These are phyloP conservation scores for Augochlora pura DNA, from an alignment of 1,140 invertebrate genomes.

Conservation along the genomic window DNA sequence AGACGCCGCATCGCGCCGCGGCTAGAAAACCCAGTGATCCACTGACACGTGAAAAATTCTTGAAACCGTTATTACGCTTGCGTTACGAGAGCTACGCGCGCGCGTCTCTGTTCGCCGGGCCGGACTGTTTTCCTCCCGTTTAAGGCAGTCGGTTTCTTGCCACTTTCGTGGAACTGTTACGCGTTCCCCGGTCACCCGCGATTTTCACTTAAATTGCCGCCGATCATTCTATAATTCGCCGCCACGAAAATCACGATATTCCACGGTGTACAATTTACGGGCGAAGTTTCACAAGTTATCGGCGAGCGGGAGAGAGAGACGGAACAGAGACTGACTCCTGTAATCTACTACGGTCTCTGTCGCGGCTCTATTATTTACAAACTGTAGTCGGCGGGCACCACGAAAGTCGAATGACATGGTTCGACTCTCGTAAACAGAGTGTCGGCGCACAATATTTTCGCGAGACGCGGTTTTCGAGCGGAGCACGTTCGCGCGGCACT, in stretches of 20 bases:
- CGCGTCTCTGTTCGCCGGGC: not conserved
- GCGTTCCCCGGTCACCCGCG: not conserved
- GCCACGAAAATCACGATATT: not conserved
- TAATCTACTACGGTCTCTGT: too few relatives aligned
- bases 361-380: too few relatives aligned
- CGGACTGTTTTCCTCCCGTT: slow-evolving; percentile 27
- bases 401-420: too few relatives aligned
- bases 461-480: too few relatives aligned
- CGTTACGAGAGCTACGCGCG: slow-evolving; percentile 1
- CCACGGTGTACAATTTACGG: too few relatives aligned
- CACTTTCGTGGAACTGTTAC: slow-evolving; percentile 15
- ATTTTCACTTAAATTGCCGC: slow-evolving; percentile 21
- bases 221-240: not conserved
- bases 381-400: too few relatives aligned
- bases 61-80: slow-evolving; percentile 44
- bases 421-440: too few relatives aligned
- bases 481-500: too few relatives aligned
- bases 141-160: slow-evolving; percentile 29
- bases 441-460: too few relatives aligned
- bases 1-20: slow-evolving; percentile 3
- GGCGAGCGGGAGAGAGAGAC: too few relatives aligned
- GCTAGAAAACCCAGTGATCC: slow-evolving; percentile 48
- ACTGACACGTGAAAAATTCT: slow-evolving; percentile 53
- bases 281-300: too few relatives aligned
- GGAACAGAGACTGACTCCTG: too few relatives aligned